Evolutionary conservation across 1,140 invertebrate species (phyloP), one percentile per base, ranked within the genome.

Genomic region (Formica exsecta): DNA sequence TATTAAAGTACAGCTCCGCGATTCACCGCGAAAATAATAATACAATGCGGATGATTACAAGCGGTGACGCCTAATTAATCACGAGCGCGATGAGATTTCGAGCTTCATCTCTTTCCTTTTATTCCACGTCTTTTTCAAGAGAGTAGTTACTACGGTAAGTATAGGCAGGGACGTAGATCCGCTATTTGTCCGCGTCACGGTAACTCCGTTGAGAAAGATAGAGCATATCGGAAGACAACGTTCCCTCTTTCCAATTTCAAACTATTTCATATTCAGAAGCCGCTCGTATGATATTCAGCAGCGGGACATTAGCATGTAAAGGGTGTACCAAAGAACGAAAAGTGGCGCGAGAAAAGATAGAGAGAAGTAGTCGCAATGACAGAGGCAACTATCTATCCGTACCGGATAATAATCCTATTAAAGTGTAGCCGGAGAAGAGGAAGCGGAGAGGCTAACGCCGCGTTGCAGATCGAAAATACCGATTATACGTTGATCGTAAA

Each of bases 211-310:
- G n/a, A n/a, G 54, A 38, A 80, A 79, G 70, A 80, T 68, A 54
- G 66, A 88, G 81, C 38, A 54, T 85, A 77, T 74, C 66, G 79
- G 64, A 86, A 57, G 62, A 83, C 77, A 61, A 80, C 64, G 68
- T 90, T 91, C 77, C 89, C 84, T 51, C 48, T 87, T 91, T 87
- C 80, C 89, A 89, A 88, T 91, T 87, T 83, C 87, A 79, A 91
- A 87, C 87, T 91, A 87, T 90, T 91, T 91, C 90, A 89, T 90
- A 91, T 91, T 91, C 89, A 91, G 80, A 73, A 54, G 51, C 61
- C 86, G 90, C 89, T 74, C 75, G 81, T 91, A 91, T 87, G 89
- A 90, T 85, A 87, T 90, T 90, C 85, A 90, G 57, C 76, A 36
- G 71, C 44, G 61, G 62, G 51, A 62, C 87, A 91, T 91, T 91